Conservation (phyloP, 2,113 vertebrate species). For the Cyanistes caeruleus region DNA sequence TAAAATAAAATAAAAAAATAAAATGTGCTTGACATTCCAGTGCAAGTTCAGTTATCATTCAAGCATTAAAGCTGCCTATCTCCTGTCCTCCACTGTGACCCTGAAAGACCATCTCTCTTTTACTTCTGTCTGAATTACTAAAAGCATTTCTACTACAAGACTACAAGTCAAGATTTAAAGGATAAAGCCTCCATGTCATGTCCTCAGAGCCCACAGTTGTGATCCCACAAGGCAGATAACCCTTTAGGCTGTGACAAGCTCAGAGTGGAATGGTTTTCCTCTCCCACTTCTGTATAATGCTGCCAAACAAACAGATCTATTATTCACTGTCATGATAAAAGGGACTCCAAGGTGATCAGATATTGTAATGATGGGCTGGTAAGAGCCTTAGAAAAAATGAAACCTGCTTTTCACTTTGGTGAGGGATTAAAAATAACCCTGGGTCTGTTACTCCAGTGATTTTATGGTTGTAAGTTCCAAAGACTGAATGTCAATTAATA, state of each 20-base stretch:
- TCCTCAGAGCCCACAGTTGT: accelerated
- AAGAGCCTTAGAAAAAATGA: neutral
- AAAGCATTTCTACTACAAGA: neutral
- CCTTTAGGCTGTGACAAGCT: neutral
- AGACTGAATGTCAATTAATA: conserved; percentile 8
- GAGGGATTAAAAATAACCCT: neutral
- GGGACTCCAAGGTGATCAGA: neutral
- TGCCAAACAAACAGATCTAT: neutral
- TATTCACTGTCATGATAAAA: neutral
- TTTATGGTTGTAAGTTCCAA: conserved; percentile 25
- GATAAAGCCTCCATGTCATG: accelerated
- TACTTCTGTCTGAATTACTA: neutral
- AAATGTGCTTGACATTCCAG: neutral
- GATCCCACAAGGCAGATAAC: neutral
- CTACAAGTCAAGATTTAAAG: neutral
- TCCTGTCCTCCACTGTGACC: neutral
- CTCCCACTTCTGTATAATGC: neutral
- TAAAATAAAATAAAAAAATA: no score
- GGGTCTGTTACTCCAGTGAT: neutral
- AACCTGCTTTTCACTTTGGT: neutral
- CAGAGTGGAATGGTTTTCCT: neutral
- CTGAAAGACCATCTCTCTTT: neutral
- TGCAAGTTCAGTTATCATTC: neutral
- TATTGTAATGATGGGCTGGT: neutral
- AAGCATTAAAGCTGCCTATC: neutral